A percentile compares a stretch with the other conserved stretches of the same genome.
Evolutionary conservation across 1,140 invertebrate genomes (phyloP).

Genomic region (Pseudobourletiella spinata): DNA sequence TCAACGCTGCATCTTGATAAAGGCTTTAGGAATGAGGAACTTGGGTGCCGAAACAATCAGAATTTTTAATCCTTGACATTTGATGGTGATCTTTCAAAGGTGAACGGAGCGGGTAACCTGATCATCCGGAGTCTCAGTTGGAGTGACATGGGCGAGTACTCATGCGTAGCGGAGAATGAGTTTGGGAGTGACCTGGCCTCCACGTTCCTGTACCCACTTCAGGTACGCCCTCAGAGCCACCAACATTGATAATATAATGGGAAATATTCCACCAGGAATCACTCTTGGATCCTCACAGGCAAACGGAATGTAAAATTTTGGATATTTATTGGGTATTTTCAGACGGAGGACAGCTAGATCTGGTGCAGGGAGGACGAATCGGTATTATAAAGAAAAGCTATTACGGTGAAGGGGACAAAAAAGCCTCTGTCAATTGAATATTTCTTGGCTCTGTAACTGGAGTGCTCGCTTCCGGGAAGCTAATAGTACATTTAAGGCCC

Average conservation of each 20-base stretch:
- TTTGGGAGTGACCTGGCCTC: slow-evolving; percentile 52
- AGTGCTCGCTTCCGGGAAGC: no score
- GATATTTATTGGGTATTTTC: not conserved
- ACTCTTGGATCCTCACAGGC: not conserved
- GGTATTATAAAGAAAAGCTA: no score
- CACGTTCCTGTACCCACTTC: slow-evolving; percentile 69
- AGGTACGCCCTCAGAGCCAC: slow-evolving; percentile 40
- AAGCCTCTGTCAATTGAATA: no score
- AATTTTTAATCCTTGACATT: no score
- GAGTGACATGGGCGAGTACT: slow-evolving; percentile 70
- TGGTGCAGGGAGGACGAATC: no score
- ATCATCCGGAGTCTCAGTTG: slow-evolving; percentile 58
- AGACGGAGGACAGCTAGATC: slow-evolving; percentile 23
- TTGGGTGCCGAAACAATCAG: no score
- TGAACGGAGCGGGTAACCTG: slow-evolving; percentile 61
- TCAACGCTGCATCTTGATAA: no score
- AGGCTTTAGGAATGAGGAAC: no score
- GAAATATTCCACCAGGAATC: not conserved
- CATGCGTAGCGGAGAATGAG: slow-evolving; percentile 56
- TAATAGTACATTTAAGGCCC: no score
- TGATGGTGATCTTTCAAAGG: slow-evolving; percentile 42
- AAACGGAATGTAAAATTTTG: not conserved
- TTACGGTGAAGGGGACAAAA: no score
- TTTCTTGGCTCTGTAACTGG: no score
- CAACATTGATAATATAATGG: not conserved